Evolutionary conservation across 2,888 invertebrate genomes (phyloP).

Genomic region (Heteromyza rotundicornis): DNA sequence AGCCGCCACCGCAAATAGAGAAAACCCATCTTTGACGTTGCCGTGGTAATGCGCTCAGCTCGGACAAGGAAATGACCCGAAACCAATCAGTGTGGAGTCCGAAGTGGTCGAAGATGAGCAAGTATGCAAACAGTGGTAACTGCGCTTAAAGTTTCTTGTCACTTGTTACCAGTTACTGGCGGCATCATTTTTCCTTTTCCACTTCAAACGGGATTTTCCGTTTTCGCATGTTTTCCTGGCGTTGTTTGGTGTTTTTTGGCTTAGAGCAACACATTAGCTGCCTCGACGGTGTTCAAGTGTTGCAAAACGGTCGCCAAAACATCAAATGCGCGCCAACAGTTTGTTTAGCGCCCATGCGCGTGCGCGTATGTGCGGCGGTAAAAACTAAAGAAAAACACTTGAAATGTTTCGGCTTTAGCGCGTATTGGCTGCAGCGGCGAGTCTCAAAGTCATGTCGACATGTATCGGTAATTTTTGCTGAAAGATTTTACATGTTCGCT

Average conservation of each 20-base stretch:
- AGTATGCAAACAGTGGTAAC: conserved; percentile 44
- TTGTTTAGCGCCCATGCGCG: conserved; percentile 53
- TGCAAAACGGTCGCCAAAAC: conserved; percentile 41
- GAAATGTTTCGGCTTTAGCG: conserved; percentile 51
- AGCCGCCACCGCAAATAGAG: background rate
- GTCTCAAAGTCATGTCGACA: conserved; percentile 52
- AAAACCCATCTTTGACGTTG: too few relatives aligned
- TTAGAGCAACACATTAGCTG: background rate
- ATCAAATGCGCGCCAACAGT: conserved; percentile 30
- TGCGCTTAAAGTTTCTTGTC: too few relatives aligned
- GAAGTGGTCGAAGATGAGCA: conserved; percentile 46
- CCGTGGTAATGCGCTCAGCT: too few relatives aligned
- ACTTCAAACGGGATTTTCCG: conserved; percentile 14
- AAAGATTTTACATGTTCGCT: conserved; percentile 51
- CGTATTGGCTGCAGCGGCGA: conserved; percentile 52
- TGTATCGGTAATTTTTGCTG: conserved; percentile 57
- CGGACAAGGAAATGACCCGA: too few relatives aligned
- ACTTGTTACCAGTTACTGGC: conserved; percentile 43
- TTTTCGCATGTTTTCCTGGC: conserved; percentile 11
- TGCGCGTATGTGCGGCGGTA: conserved; percentile 47
- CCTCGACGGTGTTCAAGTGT: conserved; percentile 8
- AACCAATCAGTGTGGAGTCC: background rate
- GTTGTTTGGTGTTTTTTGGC: background rate
- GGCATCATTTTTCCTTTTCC: conserved; percentile 32
- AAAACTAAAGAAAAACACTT: conserved; percentile 46